Percentiles rank a stretch among this genome's conserved stretches.
Evolutionary conservation across 1,140 invertebrate genomes (phyloP).

Genomic region (Trachymyrmex septentrionalis): DNA sequence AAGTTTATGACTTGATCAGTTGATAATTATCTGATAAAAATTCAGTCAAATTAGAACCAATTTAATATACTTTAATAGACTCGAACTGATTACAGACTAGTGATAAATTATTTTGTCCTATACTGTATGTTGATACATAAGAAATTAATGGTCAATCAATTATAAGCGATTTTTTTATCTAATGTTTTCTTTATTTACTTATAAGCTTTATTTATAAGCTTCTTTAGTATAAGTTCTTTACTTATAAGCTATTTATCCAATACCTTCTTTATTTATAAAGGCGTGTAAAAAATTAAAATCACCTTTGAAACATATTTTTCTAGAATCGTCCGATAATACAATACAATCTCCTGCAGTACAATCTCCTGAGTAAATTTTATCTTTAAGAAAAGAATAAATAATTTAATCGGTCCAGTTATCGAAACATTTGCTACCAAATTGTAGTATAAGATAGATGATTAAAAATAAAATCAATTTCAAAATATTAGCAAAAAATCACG

Average conservation of each 20-base stretch:
- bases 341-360: background rate
- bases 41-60: background rate
- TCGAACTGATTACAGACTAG: background rate
- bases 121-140: background rate
- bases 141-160: background rate
- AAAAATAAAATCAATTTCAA: background rate
- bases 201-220: background rate
- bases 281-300: background rate
- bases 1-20: background rate
- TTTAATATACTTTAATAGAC: background rate
- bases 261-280: background rate
- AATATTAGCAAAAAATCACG: background rate
- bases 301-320: background rate
- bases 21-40: background rate
- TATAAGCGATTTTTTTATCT: too few relatives aligned
- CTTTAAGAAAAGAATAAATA: background rate
- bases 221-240: background rate
- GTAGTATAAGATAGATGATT: background rate
- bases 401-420: constrained; percentile 4
- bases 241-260: background rate
- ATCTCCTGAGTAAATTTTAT: constrained; percentile 16
- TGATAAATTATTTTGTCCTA: background rate
- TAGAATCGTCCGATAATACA: background rate
- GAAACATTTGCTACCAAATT: background rate
- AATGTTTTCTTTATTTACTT: too few relatives aligned